These are phyloP conservation scores for Anthophora plumipes DNA, from an alignment of 2,888 invertebrate genomes.

Conservation along the genomic window DNA sequence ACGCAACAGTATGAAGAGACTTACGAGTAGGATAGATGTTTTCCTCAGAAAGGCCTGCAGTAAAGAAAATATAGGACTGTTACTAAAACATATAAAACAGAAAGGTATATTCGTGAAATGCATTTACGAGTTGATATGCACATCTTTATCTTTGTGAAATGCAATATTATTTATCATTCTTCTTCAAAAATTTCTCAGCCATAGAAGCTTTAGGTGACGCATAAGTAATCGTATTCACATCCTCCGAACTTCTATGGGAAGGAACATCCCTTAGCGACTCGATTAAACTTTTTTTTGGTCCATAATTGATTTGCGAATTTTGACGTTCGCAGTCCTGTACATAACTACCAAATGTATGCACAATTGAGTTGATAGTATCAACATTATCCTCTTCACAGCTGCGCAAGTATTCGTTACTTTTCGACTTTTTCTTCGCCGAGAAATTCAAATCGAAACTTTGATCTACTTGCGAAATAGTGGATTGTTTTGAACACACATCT, in stretches of 20 bases:
- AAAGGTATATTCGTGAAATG: slow-evolving; percentile 55
- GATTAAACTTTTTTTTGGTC: slow-evolving; percentile 50
- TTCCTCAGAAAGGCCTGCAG: slow-evolving; percentile 88
- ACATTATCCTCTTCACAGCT: slow-evolving; percentile 62
- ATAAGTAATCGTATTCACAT: slow-evolving; percentile 67
- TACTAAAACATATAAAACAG: slow-evolving; percentile 65
- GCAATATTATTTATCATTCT: slow-evolving; percentile 66
- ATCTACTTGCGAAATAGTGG: slow-evolving; percentile 68
- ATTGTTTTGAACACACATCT: slow-evolving; percentile 69
- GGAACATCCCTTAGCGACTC: slow-evolving; percentile 65
- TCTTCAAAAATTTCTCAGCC: slow-evolving; percentile 72
- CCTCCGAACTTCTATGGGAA: slow-evolving; percentile 73
- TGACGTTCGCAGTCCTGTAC: slow-evolving; percentile 57
- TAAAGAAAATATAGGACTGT: slow-evolving; percentile 72
- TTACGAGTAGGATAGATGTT: slow-evolving; percentile 88
- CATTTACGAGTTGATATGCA: slow-evolving; percentile 56
- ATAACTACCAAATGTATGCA: slow-evolving; percentile 42
- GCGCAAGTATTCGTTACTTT: slow-evolving; percentile 72
- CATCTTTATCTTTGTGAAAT: slow-evolving; percentile 47
- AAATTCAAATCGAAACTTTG: slow-evolving; percentile 69
- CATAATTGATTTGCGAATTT: slow-evolving; percentile 47
- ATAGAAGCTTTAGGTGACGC: slow-evolving; percentile 66
- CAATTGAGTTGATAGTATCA: slow-evolving; percentile 60
- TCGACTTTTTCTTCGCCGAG: slow-evolving; percentile 69
- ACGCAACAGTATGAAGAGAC: slow-evolving; percentile 81